Conservation (phyloP, 1,140 invertebrate genomes). For the Babylonia areolata region DNA sequence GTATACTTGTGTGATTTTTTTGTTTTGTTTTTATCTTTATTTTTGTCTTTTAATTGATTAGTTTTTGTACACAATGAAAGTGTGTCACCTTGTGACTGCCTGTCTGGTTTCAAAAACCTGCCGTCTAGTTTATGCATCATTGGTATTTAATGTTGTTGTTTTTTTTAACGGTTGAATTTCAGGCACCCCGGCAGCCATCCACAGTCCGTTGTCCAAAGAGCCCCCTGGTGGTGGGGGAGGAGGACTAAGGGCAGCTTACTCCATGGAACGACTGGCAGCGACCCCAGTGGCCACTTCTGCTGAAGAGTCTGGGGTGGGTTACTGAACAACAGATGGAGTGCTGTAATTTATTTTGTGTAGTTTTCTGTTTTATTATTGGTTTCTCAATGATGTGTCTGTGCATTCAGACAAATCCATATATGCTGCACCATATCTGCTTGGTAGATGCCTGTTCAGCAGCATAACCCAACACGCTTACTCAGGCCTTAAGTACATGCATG, state of each 20-base stretch:
- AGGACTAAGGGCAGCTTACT: constrained; percentile 20
- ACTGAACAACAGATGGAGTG: too few relatives aligned
- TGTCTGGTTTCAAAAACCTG: too few relatives aligned
- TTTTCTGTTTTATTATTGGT: too few relatives aligned
- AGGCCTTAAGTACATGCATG: too few relatives aligned
- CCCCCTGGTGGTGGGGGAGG: background rate
- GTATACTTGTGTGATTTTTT: background rate
- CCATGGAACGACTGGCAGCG: constrained; percentile 3
- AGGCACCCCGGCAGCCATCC: background rate
- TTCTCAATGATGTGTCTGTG: too few relatives aligned
- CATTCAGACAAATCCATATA: too few relatives aligned
- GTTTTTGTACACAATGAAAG: too few relatives aligned
- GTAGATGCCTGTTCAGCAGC: too few relatives aligned
- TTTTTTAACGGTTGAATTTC: background rate
- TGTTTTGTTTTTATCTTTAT: background rate
- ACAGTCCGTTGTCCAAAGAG: constrained; percentile 27
- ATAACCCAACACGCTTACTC: too few relatives aligned
- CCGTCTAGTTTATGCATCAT: background rate
- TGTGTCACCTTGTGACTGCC: too few relatives aligned
- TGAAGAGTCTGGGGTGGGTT: constrained; percentile 12
- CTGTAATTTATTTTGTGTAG: too few relatives aligned
- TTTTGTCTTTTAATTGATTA: background rate
- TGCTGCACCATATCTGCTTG: too few relatives aligned
- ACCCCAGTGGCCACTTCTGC: background rate
- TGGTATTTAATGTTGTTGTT: background rate